phyloP scores from a whole-genome alignment of 2,888 invertebrate genomes.

The Onthophagus sagittarius region DNA sequence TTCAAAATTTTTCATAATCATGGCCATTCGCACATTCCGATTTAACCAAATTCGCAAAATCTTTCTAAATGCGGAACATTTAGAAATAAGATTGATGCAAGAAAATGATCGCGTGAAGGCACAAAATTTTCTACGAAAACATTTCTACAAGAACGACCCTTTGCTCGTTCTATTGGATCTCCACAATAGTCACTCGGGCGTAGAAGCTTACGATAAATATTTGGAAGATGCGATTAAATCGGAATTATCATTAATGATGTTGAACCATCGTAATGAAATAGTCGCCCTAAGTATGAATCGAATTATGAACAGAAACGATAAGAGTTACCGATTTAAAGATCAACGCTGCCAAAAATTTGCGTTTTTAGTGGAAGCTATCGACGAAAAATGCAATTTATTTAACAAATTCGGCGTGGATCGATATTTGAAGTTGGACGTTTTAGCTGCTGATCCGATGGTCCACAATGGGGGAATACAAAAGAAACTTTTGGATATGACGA shows the following conservation, averaged over 20 bases:
- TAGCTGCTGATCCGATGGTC: background rate
- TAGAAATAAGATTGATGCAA: too few relatives aligned
- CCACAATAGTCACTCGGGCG: too few relatives aligned
- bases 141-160: too few relatives aligned
- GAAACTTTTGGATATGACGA: background rate
- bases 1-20: too few relatives aligned
- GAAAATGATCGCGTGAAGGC: too few relatives aligned
- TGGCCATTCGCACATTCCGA: too few relatives aligned
- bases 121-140: too few relatives aligned
- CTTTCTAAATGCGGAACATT: too few relatives aligned
- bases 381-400: background rate
- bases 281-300: background rate
- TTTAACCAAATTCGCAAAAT: too few relatives aligned
- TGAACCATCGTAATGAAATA: background rate
- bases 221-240: too few relatives aligned
- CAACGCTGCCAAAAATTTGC: background rate
- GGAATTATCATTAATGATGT: background rate
- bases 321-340: background rate
- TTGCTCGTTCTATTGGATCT: too few relatives aligned
- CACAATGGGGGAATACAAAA: background rate
- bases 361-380: background rate
- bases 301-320: background rate
- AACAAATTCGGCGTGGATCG: background rate
- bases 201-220: too few relatives aligned
- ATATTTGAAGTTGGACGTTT: background rate